Evolutionary conservation across 2,797 vertebrate genomes (phyloP), one percentile per base, ranked within the genome.

Genomic region (Syngnathus acus): DNA sequence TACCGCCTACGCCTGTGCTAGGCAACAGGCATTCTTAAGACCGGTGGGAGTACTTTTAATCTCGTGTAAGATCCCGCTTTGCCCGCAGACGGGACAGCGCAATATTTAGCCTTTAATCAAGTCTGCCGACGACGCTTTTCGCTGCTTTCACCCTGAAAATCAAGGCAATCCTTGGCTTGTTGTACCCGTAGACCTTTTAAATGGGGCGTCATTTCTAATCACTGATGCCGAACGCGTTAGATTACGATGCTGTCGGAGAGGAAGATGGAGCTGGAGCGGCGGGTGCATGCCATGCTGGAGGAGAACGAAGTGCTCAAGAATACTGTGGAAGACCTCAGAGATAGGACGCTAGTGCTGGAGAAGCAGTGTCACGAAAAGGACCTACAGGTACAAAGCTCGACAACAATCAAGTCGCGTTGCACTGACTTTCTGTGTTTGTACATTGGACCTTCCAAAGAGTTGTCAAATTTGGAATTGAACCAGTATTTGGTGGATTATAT

Each of bases 181-280:
- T 65, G 48, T 50, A 23, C 42, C 32, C 50, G 5, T 58, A 37
- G 21, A 26, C 64, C 17, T 13, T 57, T 66, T 40, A 37, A 19
- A 53, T 37, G 50, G 9, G 2, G 37, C 38, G 65, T 0, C 1
- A 62, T 45, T 3, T 68, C 64, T 77, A 48, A 84, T 69, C 48
- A 14, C 19, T 26, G 59, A 19, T 58, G 67, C 78, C 38, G 75
- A 53, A 66, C 59, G 1, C 54, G 26, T 57, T 68, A 99, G 97
- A 98, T 99, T 87, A 95, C 94, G 87, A 94, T 96, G 94, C 91
- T 98, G 84, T 95, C 95, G 0, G 94, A 98, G 80, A 92, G 93
- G 74, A 99, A 98, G 85, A 89, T 90, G 79, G 96, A 97, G 82
- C 87, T 98, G 80, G 96, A 98, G 72, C 91, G 84, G 7, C 92